Conservation (phyloP, 1,140 invertebrate species). For the Diplogasteroides magnus region DNA sequence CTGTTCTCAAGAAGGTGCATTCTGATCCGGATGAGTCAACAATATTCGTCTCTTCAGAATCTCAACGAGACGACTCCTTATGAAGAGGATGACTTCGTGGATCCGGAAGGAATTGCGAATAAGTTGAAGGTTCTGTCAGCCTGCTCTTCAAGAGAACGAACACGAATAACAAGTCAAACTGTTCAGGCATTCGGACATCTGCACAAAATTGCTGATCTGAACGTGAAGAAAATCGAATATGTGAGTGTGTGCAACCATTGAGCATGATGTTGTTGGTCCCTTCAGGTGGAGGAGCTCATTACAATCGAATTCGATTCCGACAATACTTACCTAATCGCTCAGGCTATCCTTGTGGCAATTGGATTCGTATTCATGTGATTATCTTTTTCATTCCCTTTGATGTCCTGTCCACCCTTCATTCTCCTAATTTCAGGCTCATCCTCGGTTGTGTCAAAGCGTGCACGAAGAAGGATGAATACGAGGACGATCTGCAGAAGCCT, state of each 20-base stretch:
- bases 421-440: neutral
- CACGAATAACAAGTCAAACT: too few relatives aligned
- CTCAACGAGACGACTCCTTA: slow-evolving; percentile 21
- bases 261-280: neutral
- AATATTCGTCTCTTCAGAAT: slow-evolving; percentile 6
- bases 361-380: slow-evolving; percentile 23
- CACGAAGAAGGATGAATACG: slow-evolving; percentile 17
- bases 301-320: slow-evolving; percentile 22
- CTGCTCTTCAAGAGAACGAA: too few relatives aligned
- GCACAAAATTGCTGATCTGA: slow-evolving; percentile 14
- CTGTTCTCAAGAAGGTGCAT: slow-evolving; percentile 23
- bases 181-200: slow-evolving; percentile 17
- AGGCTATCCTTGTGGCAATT: slow-evolving; percentile 16
- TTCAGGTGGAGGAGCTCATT: slow-evolving; percentile 23
- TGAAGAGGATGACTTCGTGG: slow-evolving; percentile 24
- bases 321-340: slow-evolving; percentile 27
- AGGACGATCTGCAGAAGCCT: slow-evolving; percentile 31
- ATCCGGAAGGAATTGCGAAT: slow-evolving; percentile 19
- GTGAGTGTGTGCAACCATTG: slow-evolving; percentile 12
- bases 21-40: too few relatives aligned
- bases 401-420: neutral
- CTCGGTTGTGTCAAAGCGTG: slow-evolving; percentile 14
- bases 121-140: slow-evolving; percentile 16
- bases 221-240: slow-evolving; percentile 23
- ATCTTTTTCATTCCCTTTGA: neutral